phyloP scores from a whole-genome alignment of 2,888 invertebrate species.

The Drosophila dives region DNA sequence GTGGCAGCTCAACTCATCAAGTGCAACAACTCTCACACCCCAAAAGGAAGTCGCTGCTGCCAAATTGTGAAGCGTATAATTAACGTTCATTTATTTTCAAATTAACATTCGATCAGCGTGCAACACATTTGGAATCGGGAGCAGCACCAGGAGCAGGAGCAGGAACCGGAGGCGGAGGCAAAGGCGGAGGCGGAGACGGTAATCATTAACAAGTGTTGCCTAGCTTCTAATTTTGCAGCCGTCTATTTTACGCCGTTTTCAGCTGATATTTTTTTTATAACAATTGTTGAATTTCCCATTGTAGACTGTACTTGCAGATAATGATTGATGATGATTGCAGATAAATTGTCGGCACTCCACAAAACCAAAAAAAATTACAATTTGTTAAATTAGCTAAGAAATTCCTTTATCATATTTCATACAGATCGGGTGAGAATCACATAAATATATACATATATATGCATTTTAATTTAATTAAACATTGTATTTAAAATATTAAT shows the following conservation, averaged over 20 bases:
- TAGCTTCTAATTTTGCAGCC: constrained; percentile 45
- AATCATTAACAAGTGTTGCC: constrained; percentile 51
- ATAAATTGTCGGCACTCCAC: background rate
- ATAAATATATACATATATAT: no score
- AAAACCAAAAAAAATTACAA: background rate
- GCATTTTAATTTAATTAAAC: background rate
- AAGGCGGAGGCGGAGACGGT: constrained; percentile 14
- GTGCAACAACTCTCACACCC: constrained; percentile 66
- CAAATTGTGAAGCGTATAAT: constrained; percentile 69
- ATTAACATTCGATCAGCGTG: constrained; percentile 76
- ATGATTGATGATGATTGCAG: background rate
- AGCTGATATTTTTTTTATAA: constrained; percentile 5
- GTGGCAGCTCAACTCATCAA: constrained; percentile 34
- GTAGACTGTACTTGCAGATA: background rate
- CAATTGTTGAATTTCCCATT: constrained; percentile 1
- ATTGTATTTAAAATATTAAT: background rate
- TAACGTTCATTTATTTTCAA: constrained; percentile 81
- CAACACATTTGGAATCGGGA: constrained; percentile 11
- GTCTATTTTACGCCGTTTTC: constrained; percentile 52
- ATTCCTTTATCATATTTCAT: background rate
- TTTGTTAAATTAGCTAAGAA: background rate
- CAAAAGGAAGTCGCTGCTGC: constrained; percentile 38
- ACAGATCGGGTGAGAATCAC: background rate
- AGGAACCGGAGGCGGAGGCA: background rate
- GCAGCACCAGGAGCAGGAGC: constrained; percentile 7